These are phyloP conservation scores for Ganaspis brasiliensis DNA, from an alignment of 2,888 invertebrate genomes.

Conservation along the genomic window DNA sequence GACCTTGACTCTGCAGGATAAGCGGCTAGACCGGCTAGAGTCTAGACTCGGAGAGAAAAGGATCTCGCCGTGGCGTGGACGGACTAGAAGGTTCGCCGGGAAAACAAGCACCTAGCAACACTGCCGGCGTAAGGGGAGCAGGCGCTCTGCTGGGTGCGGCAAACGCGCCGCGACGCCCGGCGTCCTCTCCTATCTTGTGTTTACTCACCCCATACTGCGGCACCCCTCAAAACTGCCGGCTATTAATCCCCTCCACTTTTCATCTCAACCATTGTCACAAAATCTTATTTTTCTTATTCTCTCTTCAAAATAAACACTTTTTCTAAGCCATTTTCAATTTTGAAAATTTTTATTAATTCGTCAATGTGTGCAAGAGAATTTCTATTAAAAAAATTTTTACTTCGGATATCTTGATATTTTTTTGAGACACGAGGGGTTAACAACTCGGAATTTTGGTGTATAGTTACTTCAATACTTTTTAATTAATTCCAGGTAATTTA, in stretches of 20 bases:
- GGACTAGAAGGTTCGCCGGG: constrained; percentile 50
- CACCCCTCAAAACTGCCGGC: constrained; percentile 49
- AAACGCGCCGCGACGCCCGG: constrained; percentile 75
- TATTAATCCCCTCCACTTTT: constrained; percentile 48
- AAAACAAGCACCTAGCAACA: constrained; percentile 62
- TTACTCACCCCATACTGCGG: constrained; percentile 44
- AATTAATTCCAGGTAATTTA: no score
- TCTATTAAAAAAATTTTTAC: no score
- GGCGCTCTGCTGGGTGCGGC: constrained; percentile 78
- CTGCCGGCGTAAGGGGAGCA: constrained; percentile 66
- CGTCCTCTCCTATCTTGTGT: constrained; percentile 59
- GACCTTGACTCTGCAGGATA: constrained; percentile 41
- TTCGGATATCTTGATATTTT: no score
- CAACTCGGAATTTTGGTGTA: no score
- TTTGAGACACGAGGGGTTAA: no score
- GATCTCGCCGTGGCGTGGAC: constrained; percentile 51
- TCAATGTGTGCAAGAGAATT: no score
- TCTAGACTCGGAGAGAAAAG: constrained; percentile 40
- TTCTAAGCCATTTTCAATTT: no score
- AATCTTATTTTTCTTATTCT: constrained; percentile 31
- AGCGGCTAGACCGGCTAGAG: background rate
- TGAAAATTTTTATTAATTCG: no score
- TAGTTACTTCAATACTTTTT: no score
- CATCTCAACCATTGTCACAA: constrained; percentile 41
- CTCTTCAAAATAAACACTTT: no score